A percentile compares a stretch with the other conserved stretches of the same genome.
Conservation (phyloP, 2,113 vertebrate species). For the Lutjanus erythropterus region DNA sequence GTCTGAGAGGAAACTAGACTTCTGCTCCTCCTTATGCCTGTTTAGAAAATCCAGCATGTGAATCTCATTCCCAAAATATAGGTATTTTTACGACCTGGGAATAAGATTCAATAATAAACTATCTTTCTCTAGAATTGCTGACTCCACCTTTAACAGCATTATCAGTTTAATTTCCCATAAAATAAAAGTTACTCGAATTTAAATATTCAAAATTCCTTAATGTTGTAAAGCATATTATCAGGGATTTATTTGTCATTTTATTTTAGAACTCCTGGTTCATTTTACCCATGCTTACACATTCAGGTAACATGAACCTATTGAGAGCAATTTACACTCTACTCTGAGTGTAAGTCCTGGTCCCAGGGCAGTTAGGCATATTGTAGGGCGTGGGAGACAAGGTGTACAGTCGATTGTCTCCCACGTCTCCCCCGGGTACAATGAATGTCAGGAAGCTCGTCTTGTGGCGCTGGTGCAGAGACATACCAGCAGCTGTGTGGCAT, state of each 20-base stretch:
- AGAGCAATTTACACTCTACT: not conserved
- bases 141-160: too few relatives aligned
- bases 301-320: not conserved
- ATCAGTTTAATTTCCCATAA: not conserved
- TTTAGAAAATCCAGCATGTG: too few relatives aligned
- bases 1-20: too few relatives aligned
- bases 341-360: not conserved
- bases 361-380: conserved; percentile 24
- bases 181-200: not conserved
- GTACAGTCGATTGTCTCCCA: conserved; percentile 23
- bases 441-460: conserved; percentile 16
- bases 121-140: too few relatives aligned
- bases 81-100: too few relatives aligned
- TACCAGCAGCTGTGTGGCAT: conserved; percentile 24
- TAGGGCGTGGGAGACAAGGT: conserved; percentile 19
- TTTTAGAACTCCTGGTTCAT: not conserved
- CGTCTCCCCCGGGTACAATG: not conserved
- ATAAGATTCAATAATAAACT: too few relatives aligned
- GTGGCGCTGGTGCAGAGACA: conserved; percentile 25
- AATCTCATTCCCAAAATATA: too few relatives aligned
- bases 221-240: too few relatives aligned
- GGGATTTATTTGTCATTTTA: not conserved
- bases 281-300: not conserved
- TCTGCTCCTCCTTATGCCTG: too few relatives aligned
- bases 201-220: not conserved